Base-by-base conservation (phyloP, 2,888 invertebrate species). In the Chrysolina americana region DNA sequence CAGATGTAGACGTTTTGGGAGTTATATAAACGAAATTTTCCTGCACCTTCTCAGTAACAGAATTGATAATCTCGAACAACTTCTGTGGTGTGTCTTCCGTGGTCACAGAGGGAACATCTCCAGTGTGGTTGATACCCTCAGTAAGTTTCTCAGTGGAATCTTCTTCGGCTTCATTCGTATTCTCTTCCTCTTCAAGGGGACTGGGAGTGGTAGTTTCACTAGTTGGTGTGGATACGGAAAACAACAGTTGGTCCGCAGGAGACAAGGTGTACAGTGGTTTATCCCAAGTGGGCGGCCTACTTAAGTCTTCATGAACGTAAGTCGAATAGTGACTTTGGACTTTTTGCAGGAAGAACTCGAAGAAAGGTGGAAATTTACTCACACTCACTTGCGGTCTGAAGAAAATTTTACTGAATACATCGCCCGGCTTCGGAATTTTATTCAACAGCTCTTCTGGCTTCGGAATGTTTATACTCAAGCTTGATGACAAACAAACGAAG, bases 241-340 rank as follows among this genome's bases (percentile, higher is more conserved):
- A 78, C 36, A 65, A 56, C 21, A 70, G 41, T 64, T 84, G 78
- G 68, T 84, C 84, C 21, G 73, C 68, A 17, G 83, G 78, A 81
- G 85, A 78, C 80, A 85, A 74, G 8, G 84, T 83, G 70, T 83
- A 84, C 0, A 82, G 79, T 66, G 89, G 84, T 80, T 83, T 83
- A 79, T 88, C 83, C 83, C 85, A 85, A 63, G 87, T 81, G 76
- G 85, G 81, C 48, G 89, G 89, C 77, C 89, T 79, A 83, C 89
- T 89, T 77, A 90, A 83, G 83, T 92, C 91, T 79, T 90, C 90
- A 28, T 92, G 90, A 68, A 91, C 87, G 81, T 92, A 92, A n/a
- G 92, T 91, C 0, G 94, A 94, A 88, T 92, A 92, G 80, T 92
- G 89, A 0, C 92, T 90, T 87, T 94, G 94, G 69, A 94, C 90